Evolutionary conservation across 2,797 vertebrate species (phyloP).

Genomic region (Hippopotamyrus pictus): DNA sequence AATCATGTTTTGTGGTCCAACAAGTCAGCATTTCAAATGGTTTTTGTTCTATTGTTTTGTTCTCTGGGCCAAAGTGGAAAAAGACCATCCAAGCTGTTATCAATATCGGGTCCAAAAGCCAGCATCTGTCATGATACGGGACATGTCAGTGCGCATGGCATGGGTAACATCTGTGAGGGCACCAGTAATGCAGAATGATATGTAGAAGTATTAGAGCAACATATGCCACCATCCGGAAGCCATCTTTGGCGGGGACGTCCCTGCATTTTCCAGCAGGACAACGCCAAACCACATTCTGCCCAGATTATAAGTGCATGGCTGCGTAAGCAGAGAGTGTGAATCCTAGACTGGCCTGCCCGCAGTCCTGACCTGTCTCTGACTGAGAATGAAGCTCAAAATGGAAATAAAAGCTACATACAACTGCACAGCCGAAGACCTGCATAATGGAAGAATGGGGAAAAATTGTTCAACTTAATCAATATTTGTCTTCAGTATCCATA

Average conservation of each 20-base stretch:
- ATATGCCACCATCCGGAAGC: neutral
- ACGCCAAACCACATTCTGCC: neutral
- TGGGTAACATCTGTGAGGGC: neutral
- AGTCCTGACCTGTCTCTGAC: neutral
- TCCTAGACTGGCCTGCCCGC: neutral
- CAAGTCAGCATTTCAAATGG: neutral
- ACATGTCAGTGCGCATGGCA: neutral
- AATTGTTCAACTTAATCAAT: neutral
- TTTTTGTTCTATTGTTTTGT: neutral
- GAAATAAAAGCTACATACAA: neutral
- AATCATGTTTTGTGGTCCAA: neutral
- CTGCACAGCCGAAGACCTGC: neutral
- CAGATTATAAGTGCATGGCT: neutral
- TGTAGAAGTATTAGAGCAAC: neutral
- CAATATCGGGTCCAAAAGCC: neutral
- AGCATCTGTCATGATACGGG: neutral
- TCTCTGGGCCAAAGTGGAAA: neutral
- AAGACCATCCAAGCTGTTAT: neutral
- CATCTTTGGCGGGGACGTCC: neutral
- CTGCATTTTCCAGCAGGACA: neutral
- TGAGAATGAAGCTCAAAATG: neutral
- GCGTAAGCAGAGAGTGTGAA: neutral
- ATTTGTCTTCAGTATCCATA: neutral
- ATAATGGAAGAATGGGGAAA: neutral
- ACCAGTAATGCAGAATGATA: neutral